phyloP scores from a whole-genome alignment of 2,113 vertebrate species.

The Brachyistius frenatus region DNA sequence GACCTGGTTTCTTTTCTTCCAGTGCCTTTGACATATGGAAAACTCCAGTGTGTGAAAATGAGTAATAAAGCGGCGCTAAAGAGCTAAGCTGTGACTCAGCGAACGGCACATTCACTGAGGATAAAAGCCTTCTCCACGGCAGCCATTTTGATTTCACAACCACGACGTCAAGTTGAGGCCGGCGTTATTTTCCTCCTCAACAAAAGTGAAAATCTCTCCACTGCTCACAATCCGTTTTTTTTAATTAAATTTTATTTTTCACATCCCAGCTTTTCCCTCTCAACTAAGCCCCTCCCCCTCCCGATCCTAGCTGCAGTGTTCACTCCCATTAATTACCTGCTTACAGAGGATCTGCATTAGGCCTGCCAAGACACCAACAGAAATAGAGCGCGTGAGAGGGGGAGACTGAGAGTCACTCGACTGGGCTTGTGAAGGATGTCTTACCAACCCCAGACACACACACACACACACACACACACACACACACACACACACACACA shows the following conservation, averaged over 20 bases:
- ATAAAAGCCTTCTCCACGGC: conserved; percentile 73
- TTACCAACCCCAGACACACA: conserved; percentile 14
- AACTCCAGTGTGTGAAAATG: conserved; percentile 71
- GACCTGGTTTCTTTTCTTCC: conserved; percentile 37
- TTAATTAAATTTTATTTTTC: neutral
- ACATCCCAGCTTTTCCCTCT: neutral
- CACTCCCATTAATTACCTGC: conserved; percentile 76
- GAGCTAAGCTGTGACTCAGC: conserved; percentile 79
- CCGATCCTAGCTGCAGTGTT: conserved; percentile 50
- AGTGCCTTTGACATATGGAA: conserved; percentile 57
- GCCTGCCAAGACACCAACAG: conserved; percentile 63
- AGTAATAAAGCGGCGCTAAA: conserved; percentile 76
- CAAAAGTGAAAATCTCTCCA: conserved; percentile 46
- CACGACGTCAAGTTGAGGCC: conserved; percentile 48
- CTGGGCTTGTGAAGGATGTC: conserved; percentile 46
- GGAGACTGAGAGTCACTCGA: conserved; percentile 36
- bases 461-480: conserved; percentile 15
- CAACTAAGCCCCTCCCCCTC: conserved; percentile 21
- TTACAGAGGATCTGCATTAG: conserved; percentile 58
- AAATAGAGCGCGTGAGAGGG: conserved; percentile 25
- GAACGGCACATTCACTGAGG: conserved; percentile 66
- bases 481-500: conserved; percentile 20
- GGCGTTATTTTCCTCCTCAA: conserved; percentile 37
- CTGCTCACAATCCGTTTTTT: conserved; percentile 12
- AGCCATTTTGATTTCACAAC: conserved; percentile 82